Evolutionary conservation across 1,140 invertebrate genomes (phyloP).

Genomic region (Drosophila murphyi): DNA sequence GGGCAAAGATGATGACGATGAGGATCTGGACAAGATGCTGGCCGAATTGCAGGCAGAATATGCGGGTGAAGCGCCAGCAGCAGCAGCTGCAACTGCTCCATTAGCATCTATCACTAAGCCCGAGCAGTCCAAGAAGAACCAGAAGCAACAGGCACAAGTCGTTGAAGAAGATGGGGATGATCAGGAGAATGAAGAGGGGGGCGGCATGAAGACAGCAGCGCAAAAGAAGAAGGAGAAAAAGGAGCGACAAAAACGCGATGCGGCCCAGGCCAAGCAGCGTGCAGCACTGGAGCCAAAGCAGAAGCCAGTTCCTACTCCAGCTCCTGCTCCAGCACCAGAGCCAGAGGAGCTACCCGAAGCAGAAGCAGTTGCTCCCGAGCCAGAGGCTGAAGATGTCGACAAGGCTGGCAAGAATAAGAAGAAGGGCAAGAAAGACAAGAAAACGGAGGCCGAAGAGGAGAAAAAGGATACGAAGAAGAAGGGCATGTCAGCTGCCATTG

Average conservation of each 20-base stretch:
- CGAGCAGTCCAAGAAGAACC: conserved; percentile 85
- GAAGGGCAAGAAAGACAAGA: conserved; percentile 86
- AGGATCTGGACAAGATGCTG: conserved; percentile 93
- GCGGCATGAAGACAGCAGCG: conserved; percentile 91
- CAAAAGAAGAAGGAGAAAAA: conserved; percentile 95
- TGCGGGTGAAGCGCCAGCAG: conserved; percentile 86
- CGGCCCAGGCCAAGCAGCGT: conserved; percentile 75
- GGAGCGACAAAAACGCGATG: conserved; percentile 91
- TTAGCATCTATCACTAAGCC: conserved; percentile 39
- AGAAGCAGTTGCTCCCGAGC: conserved; percentile 84
- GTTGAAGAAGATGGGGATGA: conserved; percentile 85
- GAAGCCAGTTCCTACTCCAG: conserved; percentile 63
- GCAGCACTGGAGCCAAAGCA: conserved; percentile 86
- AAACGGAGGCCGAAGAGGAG: conserved; percentile 87
- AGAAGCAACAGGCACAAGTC: conserved; percentile 84
- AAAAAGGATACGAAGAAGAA: conserved; percentile 85
- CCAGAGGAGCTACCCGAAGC: conserved; percentile 83
- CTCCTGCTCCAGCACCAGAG: conserved; percentile 67
- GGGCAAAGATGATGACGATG: conserved; percentile 89
- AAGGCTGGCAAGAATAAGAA: conserved; percentile 85
- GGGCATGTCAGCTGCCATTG: conserved; percentile 91
- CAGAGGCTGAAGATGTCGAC: conserved; percentile 81
- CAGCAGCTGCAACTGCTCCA: conserved; percentile 46
- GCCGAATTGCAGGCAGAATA: conserved; percentile 93
- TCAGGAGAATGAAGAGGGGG: conserved; percentile 86